phyloP scores from a whole-genome alignment of 1,140 invertebrate species.

The Eufriesea mexicana region DNA sequence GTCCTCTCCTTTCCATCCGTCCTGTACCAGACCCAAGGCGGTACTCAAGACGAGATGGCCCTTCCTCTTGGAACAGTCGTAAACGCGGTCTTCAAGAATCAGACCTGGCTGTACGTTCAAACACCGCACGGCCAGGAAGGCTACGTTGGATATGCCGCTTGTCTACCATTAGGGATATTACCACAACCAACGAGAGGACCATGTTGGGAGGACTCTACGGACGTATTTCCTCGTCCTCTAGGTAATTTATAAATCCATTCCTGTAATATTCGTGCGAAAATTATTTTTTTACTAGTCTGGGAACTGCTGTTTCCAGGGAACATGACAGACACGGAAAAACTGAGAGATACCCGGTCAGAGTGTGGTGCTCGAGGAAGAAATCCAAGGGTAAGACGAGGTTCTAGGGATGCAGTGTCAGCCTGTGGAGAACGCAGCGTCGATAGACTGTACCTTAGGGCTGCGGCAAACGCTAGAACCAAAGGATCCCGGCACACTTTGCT shows the following conservation, averaged over 20 bases:
- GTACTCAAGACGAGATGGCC: constrained; percentile 87
- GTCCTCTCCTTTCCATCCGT: constrained; percentile 89
- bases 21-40: constrained; percentile 88
- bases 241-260: constrained; percentile 60
- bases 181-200: constrained; percentile 84
- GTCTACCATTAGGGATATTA: constrained; percentile 88
- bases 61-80: constrained; percentile 91
- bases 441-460: constrained; percentile 85
- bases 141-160: constrained; percentile 89
- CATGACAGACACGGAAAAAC: constrained; percentile 88
- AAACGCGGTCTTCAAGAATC: constrained; percentile 92
- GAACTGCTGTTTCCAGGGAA: constrained; percentile 82
- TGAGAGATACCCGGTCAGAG: constrained; percentile 81
- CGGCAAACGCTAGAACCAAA: constrained; percentile 78
- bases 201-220: constrained; percentile 90
- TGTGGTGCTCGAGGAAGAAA: constrained; percentile 80
- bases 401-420: constrained; percentile 80
- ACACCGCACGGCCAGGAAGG: constrained; percentile 91
- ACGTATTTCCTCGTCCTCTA: constrained; percentile 88
- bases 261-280: too few relatives aligned
- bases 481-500: constrained; percentile 85
- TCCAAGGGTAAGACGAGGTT: constrained; percentile 74
- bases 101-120: constrained; percentile 91
- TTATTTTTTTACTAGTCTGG: neutral
- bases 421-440: constrained; percentile 87